phyloP scores from a whole-genome alignment of 2,888 invertebrate species.

The Drosophila parthenogenetica region DNA sequence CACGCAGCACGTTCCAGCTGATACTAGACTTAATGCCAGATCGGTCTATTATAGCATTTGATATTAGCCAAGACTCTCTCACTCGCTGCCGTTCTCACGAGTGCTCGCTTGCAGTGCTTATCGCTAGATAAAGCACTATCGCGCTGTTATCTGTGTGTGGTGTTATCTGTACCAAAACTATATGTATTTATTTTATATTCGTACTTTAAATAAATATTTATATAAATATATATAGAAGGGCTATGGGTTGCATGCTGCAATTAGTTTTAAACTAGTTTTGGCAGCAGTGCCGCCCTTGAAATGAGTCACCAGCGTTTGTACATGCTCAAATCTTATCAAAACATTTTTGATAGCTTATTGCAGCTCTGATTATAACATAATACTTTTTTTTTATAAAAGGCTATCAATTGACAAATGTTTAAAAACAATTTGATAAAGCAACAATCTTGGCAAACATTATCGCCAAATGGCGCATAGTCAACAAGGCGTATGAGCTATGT shows the following conservation, averaged over 20 bases:
- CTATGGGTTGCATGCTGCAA: slow-evolving; percentile 2
- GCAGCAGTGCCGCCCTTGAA: neutral
- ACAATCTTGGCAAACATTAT: neutral
- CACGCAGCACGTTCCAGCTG: slow-evolving; percentile 44
- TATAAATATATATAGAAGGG: neutral
- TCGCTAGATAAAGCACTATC: slow-evolving; percentile 56
- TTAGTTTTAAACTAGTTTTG: slow-evolving; percentile 9
- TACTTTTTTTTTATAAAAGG: neutral
- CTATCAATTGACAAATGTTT: neutral
- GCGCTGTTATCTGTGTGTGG: slow-evolving; percentile 32
- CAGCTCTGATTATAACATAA: neutral
- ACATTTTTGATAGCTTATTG: neutral
- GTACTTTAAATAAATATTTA: too few relatives aligned
- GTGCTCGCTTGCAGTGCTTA: slow-evolving; percentile 39
- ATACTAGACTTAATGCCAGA: slow-evolving; percentile 53
- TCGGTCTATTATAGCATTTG: slow-evolving; percentile 55
- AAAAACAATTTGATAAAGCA: neutral
- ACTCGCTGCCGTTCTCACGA: neutral
- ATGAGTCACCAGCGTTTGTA: neutral
- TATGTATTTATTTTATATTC: neutral
- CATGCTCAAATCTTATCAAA: neutral
- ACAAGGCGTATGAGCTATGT: too few relatives aligned
- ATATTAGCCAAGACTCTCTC: slow-evolving; percentile 52
- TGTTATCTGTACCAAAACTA: slow-evolving; percentile 32
- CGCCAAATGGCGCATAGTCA: too few relatives aligned